Evolutionary conservation across 1,140 invertebrate species (phyloP).

Genomic region (Heterodera carotae): DNA sequence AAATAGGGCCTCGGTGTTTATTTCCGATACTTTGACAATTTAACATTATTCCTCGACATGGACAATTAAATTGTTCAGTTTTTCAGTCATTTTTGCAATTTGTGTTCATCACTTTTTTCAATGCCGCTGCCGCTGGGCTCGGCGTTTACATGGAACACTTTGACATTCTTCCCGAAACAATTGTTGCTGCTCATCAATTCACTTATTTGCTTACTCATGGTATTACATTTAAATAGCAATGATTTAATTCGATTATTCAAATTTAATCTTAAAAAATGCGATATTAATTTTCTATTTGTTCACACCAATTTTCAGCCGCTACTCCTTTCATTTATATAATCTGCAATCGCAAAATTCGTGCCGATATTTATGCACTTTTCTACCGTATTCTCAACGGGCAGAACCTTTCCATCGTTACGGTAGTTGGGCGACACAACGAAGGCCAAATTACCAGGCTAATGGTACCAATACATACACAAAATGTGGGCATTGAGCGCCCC

Average conservation of each 20-base stretch:
- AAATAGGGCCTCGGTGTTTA: too few relatives aligned
- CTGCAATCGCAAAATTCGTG: constrained; percentile 1
- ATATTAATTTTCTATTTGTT: too few relatives aligned
- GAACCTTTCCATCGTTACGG: background rate
- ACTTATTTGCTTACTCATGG: constrained; percentile 2
- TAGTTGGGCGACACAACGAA: background rate
- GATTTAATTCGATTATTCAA: too few relatives aligned
- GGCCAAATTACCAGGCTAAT: background rate
- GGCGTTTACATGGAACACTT: constrained; percentile 11
- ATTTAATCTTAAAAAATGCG: too few relatives aligned
- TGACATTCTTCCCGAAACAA: background rate
- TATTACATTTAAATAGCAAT: too few relatives aligned
- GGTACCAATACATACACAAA: background rate
- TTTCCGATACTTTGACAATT: too few relatives aligned
- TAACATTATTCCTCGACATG: too few relatives aligned
- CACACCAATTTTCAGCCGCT: background rate
- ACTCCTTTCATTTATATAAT: background rate
- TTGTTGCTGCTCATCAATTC: background rate
- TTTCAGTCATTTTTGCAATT: background rate
- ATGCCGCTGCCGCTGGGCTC: background rate
- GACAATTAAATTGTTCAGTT: too few relatives aligned
- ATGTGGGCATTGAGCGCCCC: background rate
- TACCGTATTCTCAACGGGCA: background rate
- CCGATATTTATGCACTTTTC: background rate
- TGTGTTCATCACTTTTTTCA: background rate